Conservation (phyloP, 2,797 vertebrate genomes). For the Onychomys leucogaster region DNA sequence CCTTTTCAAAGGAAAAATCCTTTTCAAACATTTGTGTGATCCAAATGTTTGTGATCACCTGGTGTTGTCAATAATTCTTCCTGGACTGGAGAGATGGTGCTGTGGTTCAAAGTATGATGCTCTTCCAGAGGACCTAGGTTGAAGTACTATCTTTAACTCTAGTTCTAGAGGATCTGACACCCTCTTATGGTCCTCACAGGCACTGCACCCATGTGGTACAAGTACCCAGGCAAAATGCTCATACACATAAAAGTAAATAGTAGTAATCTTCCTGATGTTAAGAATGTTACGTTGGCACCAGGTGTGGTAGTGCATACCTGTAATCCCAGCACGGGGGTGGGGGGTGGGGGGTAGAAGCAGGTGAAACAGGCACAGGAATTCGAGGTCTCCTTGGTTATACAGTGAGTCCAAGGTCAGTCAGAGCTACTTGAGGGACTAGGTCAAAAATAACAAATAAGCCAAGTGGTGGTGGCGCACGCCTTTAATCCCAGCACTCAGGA, state of each 20-base stretch:
- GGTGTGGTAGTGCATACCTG: not conserved
- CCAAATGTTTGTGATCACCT: not conserved
- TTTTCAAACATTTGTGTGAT: constrained; percentile 22
- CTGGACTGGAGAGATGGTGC: not conserved
- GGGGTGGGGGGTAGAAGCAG: not conserved
- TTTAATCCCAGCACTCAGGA: not conserved
- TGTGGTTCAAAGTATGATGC: not conserved
- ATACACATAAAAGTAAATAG: not conserved
- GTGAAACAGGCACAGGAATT: not conserved
- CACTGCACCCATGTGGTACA: not conserved
- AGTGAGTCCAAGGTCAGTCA: not conserved
- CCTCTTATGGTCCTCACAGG: not conserved
- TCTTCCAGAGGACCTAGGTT: not conserved
- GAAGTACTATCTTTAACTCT: not conserved
- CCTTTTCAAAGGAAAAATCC: too few relatives aligned
- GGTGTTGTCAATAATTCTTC: constrained; percentile 39
- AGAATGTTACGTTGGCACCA: not conserved
- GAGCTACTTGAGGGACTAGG: not conserved
- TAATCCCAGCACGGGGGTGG: not conserved
- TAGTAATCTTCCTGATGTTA: constrained; percentile 51
- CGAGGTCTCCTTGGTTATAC: not conserved
- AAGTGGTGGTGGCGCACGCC: not conserved
- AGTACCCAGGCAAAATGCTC: not conserved
- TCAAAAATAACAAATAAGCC: not conserved
- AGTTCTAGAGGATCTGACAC: not conserved